A percentile compares a stretch with the other conserved stretches of the same genome.
Evolutionary conservation across 2,888 invertebrate species (phyloP).

Genomic region (Cheiracanthium punctorium): DNA sequence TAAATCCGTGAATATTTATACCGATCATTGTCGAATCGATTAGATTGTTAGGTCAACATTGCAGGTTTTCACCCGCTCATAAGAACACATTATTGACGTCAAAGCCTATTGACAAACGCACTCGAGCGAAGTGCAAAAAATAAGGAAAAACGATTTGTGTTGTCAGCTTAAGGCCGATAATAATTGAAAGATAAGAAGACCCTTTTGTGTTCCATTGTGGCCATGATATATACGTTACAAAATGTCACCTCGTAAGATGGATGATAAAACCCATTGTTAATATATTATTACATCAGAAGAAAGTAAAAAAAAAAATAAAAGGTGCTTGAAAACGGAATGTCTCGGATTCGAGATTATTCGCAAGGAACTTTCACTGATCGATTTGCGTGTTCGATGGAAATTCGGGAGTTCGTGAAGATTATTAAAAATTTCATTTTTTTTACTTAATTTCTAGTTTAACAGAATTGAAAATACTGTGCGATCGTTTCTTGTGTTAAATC

Average conservation of each 20-base stretch:
- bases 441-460: too few relatives aligned
- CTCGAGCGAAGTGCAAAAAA: slow-evolving; percentile 54
- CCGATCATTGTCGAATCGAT: too few relatives aligned
- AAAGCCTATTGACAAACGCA: slow-evolving; percentile 58
- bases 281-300: neutral
- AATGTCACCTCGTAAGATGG: neutral
- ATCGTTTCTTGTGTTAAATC: too few relatives aligned
- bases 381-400: too few relatives aligned
- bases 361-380: too few relatives aligned
- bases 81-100: slow-evolving; percentile 48
- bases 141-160: slow-evolving; percentile 44
- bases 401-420: too few relatives aligned
- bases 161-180: slow-evolving; percentile 49
- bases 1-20: too few relatives aligned
- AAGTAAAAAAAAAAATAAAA: too few relatives aligned
- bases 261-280: slow-evolving; percentile 17
- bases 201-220: slow-evolving; percentile 56
- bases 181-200: slow-evolving; percentile 35
- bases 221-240: slow-evolving; percentile 38
- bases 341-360: too few relatives aligned
- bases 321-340: too few relatives aligned
- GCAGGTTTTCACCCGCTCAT: slow-evolving; percentile 9
- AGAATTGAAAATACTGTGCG: too few relatives aligned
- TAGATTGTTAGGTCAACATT: neutral
- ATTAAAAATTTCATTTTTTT: too few relatives aligned